Evolutionary conservation across 2,888 invertebrate genomes (phyloP).

Genomic region (Halictus quadricinctus): DNA sequence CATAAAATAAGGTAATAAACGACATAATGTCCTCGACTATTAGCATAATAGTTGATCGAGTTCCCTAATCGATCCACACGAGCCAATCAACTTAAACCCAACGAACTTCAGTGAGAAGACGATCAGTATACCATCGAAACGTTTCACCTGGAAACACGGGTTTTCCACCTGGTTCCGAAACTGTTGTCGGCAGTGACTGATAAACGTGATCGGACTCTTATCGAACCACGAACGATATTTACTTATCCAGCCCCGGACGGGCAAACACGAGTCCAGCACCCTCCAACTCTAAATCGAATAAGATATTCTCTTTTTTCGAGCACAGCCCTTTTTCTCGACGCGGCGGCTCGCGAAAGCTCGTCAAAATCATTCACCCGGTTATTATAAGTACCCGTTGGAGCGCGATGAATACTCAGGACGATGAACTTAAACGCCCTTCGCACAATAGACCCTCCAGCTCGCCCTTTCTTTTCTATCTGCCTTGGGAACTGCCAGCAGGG

Average conservation of each 20-base stretch:
- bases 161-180: neutral
- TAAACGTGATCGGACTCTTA: neutral
- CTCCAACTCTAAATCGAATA: neutral
- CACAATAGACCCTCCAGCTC: neutral
- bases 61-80: neutral
- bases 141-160: neutral
- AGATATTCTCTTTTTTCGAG: neutral
- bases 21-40: no score
- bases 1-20: no score
- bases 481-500: neutral
- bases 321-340: neutral
- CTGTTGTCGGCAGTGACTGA: neutral
- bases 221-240: neutral
- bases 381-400: neutral
- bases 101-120: neutral
- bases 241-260: neutral
- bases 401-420: neutral
- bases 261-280: neutral
- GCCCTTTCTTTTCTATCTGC: neutral
- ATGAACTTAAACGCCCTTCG: constrained; percentile 24
- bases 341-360: neutral
- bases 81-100: no score
- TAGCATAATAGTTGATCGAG: no score
- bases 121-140: neutral
- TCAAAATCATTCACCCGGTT: neutral